Conservation (phyloP, 2,888 invertebrate species). For the Aleiodes testaceus region DNA sequence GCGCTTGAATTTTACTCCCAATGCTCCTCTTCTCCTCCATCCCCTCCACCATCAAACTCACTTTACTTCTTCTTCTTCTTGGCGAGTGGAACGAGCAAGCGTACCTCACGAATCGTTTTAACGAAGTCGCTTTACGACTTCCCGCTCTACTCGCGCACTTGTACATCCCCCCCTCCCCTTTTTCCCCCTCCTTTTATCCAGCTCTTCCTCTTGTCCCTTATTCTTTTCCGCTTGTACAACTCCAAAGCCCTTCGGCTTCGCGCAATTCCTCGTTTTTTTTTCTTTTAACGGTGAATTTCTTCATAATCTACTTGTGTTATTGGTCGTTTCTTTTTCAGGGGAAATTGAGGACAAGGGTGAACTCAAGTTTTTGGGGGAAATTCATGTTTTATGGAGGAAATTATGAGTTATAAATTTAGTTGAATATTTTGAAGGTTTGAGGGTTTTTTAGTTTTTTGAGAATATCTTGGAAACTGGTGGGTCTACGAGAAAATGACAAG, state of each 20-base stretch:
- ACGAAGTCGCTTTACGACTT: conserved; percentile 53
- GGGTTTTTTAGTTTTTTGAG: not conserved
- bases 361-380: not conserved
- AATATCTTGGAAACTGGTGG: too few species aligned
- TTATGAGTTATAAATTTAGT: too few species aligned
- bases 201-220: not conserved
- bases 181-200: not conserved
- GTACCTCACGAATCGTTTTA: conserved; percentile 49
- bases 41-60: conserved; percentile 34
- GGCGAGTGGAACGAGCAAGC: conserved; percentile 42
- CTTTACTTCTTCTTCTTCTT: too few species aligned
- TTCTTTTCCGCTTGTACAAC: conserved; percentile 13
- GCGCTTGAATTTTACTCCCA: conserved; percentile 32
- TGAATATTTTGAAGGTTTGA: too few species aligned
- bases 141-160: conserved; percentile 43
- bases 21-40: not conserved
- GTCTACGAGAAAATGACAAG: too few species aligned
- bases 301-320: not conserved
- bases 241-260: conserved; percentile 9
- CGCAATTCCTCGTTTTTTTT: conserved; percentile 1
- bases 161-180: conserved; percentile 1
- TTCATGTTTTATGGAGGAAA: not conserved
- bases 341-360: not conserved
- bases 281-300: conserved; percentile 7
- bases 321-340: not conserved